These are phyloP conservation scores for Hippocampus abdominalis DNA, from an alignment of 2,113 vertebrate species.

Conservation along the genomic window DNA sequence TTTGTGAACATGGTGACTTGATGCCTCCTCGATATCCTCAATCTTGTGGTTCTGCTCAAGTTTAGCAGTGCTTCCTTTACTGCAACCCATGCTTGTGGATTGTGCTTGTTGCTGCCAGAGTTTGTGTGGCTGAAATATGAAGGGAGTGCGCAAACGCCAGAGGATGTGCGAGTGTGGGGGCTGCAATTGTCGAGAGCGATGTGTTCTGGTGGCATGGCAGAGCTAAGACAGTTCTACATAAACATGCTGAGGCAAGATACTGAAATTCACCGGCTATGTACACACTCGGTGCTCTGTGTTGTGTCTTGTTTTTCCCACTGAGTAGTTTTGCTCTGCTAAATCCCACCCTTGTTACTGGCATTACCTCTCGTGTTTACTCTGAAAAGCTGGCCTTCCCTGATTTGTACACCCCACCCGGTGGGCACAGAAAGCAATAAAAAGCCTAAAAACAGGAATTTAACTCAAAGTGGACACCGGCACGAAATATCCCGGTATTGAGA, in stretches of 20 bases:
- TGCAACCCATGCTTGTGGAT: neutral
- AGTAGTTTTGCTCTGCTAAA: conserved; percentile 16
- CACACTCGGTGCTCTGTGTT: neutral
- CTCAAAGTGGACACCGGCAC: conserved; percentile 29
- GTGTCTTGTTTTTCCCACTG: conserved; percentile 12
- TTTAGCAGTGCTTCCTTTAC: neutral
- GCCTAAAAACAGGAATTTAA: conserved; percentile 14
- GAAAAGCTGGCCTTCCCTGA: conserved; percentile 36
- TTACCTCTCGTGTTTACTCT: conserved; percentile 40
- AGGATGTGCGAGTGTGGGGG: conserved; percentile 34
- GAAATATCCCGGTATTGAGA: conserved; percentile 18
- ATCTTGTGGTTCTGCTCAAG: neutral
- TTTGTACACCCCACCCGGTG: conserved; percentile 26
- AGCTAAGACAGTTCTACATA: conserved; percentile 50
- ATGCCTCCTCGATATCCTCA: neutral
- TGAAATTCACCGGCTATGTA: conserved; percentile 49
- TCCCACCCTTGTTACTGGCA: conserved; percentile 28
- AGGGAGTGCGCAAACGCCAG: conserved; percentile 30
- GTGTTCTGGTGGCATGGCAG: conserved; percentile 46
- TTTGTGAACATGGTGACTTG: neutral
- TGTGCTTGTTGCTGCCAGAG: conserved; percentile 1
- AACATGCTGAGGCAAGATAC: conserved; percentile 67
- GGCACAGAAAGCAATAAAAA: conserved; percentile 35
- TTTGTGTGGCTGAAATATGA: conserved; percentile 22
- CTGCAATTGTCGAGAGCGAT: conserved; percentile 31